Percentiles rank a stretch among this genome's conserved stretches.
phyloP scores from a whole-genome alignment of 2,113 vertebrate genomes.

The Thymallus thymallus region DNA sequence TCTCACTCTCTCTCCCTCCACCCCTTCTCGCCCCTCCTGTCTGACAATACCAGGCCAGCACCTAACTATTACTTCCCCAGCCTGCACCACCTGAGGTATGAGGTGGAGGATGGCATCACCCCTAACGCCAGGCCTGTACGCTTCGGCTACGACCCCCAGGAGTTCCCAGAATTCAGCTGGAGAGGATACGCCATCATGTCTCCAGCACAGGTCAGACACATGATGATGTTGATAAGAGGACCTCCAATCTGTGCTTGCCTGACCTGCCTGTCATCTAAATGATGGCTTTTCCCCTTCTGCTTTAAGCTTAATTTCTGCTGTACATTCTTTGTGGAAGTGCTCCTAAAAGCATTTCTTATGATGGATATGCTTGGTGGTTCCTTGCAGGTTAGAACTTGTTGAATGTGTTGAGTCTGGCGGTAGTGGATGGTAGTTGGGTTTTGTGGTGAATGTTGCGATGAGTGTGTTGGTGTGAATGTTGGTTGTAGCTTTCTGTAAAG shows the following conservation, averaged over 20 bases:
- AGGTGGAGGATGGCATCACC: conserved; percentile 85
- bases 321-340: background rate
- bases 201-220: conserved; percentile 78
- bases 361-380: background rate
- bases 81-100: conserved; percentile 89
- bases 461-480: background rate
- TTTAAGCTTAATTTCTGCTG: conserved; percentile 7
- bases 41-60: conserved; percentile 72
- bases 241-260: background rate
- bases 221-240: too few relatives aligned
- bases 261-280: background rate
- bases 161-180: conserved; percentile 91
- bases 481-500: background rate
- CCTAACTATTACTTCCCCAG: conserved; percentile 82
- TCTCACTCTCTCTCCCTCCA: background rate
- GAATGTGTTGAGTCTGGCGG: too few relatives aligned
- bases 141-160: conserved; percentile 81
- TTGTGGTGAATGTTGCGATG: background rate
- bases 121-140: conserved; percentile 73
- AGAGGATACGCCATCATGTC: conserved; percentile 87
- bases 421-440: background rate
- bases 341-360: background rate
- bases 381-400: background rate
- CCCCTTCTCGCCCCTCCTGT: background rate
- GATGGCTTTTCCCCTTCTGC: conserved; percentile 22